phyloP scores from a whole-genome alignment of 2,113 vertebrate genomes.

The Scophthalmus maximus region DNA sequence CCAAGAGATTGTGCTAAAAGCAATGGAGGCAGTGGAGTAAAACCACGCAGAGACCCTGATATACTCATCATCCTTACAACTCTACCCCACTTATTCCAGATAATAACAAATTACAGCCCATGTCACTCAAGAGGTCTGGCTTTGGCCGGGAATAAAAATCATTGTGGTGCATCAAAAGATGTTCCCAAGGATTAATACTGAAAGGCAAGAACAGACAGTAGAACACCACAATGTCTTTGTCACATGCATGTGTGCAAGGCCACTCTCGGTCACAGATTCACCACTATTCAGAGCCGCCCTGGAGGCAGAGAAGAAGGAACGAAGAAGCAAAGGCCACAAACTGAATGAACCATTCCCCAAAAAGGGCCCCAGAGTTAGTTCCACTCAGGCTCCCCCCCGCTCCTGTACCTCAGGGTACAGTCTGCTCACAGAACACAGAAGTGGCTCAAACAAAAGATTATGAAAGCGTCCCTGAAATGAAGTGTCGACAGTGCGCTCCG shows the following conservation, averaged over 20 bases:
- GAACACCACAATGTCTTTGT: conserved; percentile 67
- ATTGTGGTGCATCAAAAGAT: conserved; percentile 54
- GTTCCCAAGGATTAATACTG: conserved; percentile 58
- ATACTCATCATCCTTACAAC: conserved; percentile 64
- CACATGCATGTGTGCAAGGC: conserved; percentile 34
- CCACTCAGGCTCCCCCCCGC: conserved; percentile 59
- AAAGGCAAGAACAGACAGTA: conserved; percentile 49
- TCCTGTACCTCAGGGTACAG: conserved; percentile 36
- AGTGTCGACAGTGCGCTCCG: conserved; percentile 32
- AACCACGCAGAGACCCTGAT: conserved; percentile 33
- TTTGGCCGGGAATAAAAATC: conserved; percentile 69
- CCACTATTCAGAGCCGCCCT: conserved; percentile 61
- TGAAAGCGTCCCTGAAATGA: conserved; percentile 49
- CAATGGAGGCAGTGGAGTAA: conserved; percentile 43
- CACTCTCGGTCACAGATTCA: conserved; percentile 44
- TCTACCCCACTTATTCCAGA: conserved; percentile 79
- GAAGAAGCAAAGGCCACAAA: conserved; percentile 43
- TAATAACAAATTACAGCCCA: conserved; percentile 75
- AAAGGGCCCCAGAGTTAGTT: conserved; percentile 54
- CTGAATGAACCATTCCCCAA: conserved; percentile 65
- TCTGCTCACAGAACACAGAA: conserved; percentile 47
- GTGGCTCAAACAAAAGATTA: conserved; percentile 54
- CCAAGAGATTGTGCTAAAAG: conserved; percentile 66
- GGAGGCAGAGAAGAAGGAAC: conserved; percentile 26
- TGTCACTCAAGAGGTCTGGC: conserved; percentile 74